Conservation (phyloP, 1,140 invertebrate species). For the Drosophila bipectinata region DNA sequence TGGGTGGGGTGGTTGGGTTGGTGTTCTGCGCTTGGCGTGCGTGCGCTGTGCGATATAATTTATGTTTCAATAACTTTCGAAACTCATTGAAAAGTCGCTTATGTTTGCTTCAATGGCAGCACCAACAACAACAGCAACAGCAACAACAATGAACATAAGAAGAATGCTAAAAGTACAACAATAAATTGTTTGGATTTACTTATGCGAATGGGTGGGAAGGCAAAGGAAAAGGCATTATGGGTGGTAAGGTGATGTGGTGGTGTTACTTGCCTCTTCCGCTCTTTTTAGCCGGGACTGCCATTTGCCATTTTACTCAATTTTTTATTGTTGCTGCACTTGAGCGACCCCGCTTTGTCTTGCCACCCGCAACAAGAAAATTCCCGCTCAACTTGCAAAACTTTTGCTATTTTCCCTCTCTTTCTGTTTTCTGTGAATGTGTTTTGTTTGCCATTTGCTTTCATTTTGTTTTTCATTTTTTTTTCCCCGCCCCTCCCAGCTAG, state of each 20-base stretch:
- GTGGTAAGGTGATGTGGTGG: background rate
- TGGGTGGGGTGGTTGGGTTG: background rate
- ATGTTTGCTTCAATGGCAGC: slow-evolving; percentile 79
- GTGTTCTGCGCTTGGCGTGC: slow-evolving; percentile 66
- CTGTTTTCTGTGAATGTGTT: slow-evolving; percentile 63
- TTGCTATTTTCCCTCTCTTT: slow-evolving; percentile 61
- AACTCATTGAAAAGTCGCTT: slow-evolving; percentile 81
- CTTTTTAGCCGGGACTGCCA: slow-evolving; percentile 46
- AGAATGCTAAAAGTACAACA: slow-evolving; percentile 81
- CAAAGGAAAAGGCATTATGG: background rate
- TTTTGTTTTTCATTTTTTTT: slow-evolving; percentile 36
- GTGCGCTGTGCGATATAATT: slow-evolving; percentile 80
- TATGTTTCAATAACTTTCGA: slow-evolving; percentile 82
- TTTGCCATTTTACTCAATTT: slow-evolving; percentile 82
- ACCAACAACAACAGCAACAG: slow-evolving; percentile 40
- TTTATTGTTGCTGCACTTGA: slow-evolving; percentile 79
- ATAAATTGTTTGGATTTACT: slow-evolving; percentile 82
- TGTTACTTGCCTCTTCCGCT: background rate
- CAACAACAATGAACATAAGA: slow-evolving; percentile 66
- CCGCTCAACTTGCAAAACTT: slow-evolving; percentile 79
- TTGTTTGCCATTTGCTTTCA: slow-evolving; percentile 76
- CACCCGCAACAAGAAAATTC: slow-evolving; percentile 57
- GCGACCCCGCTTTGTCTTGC: slow-evolving; percentile 72
- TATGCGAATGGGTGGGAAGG: slow-evolving; percentile 31
- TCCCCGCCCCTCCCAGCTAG: slow-evolving; percentile 3